Conservation (phyloP, 2,113 vertebrate species). For the Meleagris gallopavo region DNA sequence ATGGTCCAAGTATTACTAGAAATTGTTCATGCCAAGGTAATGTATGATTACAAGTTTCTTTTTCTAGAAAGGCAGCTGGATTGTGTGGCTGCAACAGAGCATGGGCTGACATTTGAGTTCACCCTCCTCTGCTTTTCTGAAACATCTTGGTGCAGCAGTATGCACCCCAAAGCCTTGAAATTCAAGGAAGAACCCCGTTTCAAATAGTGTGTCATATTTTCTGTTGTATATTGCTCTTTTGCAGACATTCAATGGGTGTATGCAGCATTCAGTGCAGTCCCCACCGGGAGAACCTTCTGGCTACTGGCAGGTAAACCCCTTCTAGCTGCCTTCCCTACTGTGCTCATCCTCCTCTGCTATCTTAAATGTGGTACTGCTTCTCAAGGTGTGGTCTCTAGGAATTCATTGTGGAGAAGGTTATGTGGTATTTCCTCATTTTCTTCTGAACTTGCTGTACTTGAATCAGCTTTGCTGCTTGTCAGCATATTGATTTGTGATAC, state of each 20-base stretch:
- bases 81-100: not conserved
- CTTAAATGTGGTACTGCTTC: fast-evolving
- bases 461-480: not conserved
- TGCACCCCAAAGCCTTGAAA: not conserved
- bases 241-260: conserved; percentile 93
- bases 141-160: not conserved
- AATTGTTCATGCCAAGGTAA: not conserved
- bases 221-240: not conserved
- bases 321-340: not conserved
- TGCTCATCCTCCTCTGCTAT: not conserved
- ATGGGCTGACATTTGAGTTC: not conserved
- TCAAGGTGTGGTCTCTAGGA: not conserved
- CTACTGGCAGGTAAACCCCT: conserved; percentile 90
- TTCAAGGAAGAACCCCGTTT: not conserved
- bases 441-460: not conserved
- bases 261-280: conserved; percentile 95
- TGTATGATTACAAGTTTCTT: not conserved
- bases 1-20: not conserved
- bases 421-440: fast-evolving
- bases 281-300: conserved; percentile 86
- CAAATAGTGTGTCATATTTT: fast-evolving
- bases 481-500: not conserved
- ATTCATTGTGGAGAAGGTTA: not conserved
- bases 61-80: not conserved
- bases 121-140: not conserved